Percentiles rank a stretch among this genome's conserved stretches.
These are phyloP conservation scores for Campylomormyrus tamandua DNA, from an alignment of 2,113 vertebrate genomes.

Conservation along the genomic window DNA sequence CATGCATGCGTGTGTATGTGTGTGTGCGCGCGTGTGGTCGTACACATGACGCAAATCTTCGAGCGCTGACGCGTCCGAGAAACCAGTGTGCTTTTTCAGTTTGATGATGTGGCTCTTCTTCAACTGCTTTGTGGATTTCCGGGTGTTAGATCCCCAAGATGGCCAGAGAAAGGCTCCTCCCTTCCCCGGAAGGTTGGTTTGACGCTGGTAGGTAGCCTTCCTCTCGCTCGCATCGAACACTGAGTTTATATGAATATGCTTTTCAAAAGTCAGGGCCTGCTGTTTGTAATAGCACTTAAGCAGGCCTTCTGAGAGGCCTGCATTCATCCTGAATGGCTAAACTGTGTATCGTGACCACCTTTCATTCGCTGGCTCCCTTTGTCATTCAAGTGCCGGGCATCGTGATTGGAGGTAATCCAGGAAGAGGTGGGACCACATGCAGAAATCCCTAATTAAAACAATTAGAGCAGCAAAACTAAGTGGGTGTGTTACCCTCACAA, in stretches of 20 bases:
- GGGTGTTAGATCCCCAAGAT: not conserved
- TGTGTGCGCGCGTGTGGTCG: not conserved
- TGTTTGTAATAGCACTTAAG: not conserved
- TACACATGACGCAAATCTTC: not conserved
- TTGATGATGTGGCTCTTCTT: not conserved
- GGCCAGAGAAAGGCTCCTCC: not conserved
- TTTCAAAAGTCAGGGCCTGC: not conserved
- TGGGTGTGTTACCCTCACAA: conserved; percentile 18
- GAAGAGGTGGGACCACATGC: conserved; percentile 33
- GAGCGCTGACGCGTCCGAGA: not conserved
- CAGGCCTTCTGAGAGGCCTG: not conserved
- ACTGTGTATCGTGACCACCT: conserved; percentile 50
- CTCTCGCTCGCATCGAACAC: not conserved
- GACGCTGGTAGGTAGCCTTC: not conserved
- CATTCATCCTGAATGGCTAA: conserved; percentile 12
- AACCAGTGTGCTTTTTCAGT: not conserved
- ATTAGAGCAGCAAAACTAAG: conserved; percentile 26
- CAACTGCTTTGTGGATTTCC: not conserved
- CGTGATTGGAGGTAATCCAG: conserved; percentile 46
- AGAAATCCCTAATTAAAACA: conserved; percentile 43
- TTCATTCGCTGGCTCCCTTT: conserved; percentile 38
- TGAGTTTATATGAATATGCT: no score
- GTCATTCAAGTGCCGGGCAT: conserved; percentile 52
- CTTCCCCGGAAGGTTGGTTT: not conserved
- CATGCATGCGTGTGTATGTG: not conserved